Evolutionary conservation across 2,797 vertebrate genomes (phyloP), one percentile per base, ranked within the genome.

Genomic region (Takifugu rubripes): DNA sequence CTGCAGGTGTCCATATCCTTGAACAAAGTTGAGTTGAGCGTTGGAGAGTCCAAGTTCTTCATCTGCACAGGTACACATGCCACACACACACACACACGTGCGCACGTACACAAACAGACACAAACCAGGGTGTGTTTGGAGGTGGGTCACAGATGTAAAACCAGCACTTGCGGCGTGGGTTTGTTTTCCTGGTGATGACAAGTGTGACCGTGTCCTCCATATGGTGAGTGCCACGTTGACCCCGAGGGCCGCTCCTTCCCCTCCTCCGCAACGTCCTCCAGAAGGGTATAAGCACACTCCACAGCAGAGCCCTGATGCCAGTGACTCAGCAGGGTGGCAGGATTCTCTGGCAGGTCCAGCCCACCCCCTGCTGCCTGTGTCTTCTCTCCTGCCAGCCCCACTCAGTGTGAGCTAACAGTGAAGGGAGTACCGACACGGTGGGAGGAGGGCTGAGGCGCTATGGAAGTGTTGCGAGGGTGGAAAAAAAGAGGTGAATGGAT

Each of bases 41-140:
- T 99, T 9, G 96, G 96, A 44, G 96, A 98, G 88, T 99, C 97
- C 63, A 99, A 99, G 84, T 99, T 98, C 91, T 98, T 99, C 92
- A 99, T 94, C 66, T 99, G 96, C 78, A 97, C 96, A 93, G 96
- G 96, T 98, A 93, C 54, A 86, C 10, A 44, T 2, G 3, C 25
- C 5, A n/a, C 25, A 48, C 26, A 11, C 25, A 48, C 46, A 47
- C 46, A n/a, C 9, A 47, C 46, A 47, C n/a, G 11, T 9, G 15
- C 44, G 8, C 44, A 45, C 44, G 17, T 7, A 17, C 44, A 17
- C n/a, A 17, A 4, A 45, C 42, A 44, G 11, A n/a, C 16, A 44
- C 42, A 44, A 11, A 44, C 43, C 15, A 6, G 16, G 3, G 51
- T 66, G 40, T 61, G 46, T 56, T 43, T 67, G 56, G 49, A 59